These are phyloP conservation scores for Synanthedon formicaeformis DNA, from an alignment of 2,888 invertebrate species.

Conservation along the genomic window DNA sequence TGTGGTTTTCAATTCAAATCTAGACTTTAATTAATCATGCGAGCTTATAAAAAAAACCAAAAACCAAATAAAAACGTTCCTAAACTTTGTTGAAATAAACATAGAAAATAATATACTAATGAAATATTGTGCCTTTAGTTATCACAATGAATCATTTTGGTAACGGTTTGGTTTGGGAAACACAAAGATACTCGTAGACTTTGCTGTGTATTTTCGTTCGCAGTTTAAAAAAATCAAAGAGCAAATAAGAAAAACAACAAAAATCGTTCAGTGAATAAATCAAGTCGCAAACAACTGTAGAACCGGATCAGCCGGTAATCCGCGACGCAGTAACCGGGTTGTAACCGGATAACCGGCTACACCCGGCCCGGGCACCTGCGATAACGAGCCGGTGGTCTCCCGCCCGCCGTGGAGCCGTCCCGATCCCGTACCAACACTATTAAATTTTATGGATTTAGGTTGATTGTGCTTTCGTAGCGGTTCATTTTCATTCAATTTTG, in stretches of 20 bases:
- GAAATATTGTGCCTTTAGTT: no score
- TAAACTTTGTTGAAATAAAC: no score
- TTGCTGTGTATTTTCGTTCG: no score
- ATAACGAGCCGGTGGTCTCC: conserved; percentile 39
- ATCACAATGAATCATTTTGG: no score
- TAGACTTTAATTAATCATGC: no score
- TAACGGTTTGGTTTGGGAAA: no score
- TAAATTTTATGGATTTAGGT: background rate
- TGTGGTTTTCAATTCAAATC: no score
- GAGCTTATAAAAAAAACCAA: no score
- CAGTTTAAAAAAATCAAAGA: background rate
- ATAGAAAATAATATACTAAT: no score
- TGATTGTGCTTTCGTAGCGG: conserved; percentile 3
- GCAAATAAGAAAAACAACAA: background rate
- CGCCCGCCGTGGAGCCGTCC: background rate
- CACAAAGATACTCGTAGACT: no score
- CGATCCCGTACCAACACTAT: background rate
- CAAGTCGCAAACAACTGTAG: conserved; percentile 51
- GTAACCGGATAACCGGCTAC: conserved; percentile 39
- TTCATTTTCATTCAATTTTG: no score
- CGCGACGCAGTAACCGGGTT: conserved; percentile 49
- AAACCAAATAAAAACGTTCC: no score
- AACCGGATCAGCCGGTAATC: conserved; percentile 62
- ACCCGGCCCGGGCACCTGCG: conserved; percentile 54
- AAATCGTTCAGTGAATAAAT: conserved; percentile 40